Conservation (phyloP, 2,888 invertebrate genomes). For the Apodemia duryi region DNA sequence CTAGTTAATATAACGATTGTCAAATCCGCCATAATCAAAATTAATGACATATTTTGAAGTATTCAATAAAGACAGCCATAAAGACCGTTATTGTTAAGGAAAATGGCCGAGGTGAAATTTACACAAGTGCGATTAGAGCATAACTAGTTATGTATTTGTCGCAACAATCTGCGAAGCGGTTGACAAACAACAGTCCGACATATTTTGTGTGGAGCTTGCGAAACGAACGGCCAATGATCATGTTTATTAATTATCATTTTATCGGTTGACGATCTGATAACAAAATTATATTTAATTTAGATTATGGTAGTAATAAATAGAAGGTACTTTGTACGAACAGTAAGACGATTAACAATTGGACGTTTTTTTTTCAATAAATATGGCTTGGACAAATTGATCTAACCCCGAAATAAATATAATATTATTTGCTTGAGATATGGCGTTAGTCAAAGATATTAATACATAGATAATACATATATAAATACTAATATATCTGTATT, state of each 20-base stretch:
- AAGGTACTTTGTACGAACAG: too few species aligned
- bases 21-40: not conserved
- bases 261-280: not conserved
- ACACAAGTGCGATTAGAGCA: not conserved
- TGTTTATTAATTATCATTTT: conserved; percentile 5
- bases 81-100: not conserved
- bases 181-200: conserved; percentile 3
- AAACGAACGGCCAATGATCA: not conserved
- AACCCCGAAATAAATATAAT: too few species aligned
- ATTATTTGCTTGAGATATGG: too few species aligned
- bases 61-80: not conserved
- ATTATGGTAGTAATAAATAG: not conserved
- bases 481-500: too few species aligned
- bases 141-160: conserved; percentile 1
- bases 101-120: not conserved
- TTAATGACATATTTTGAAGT: not conserved
- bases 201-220: conserved; percentile 1
- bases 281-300: not conserved
- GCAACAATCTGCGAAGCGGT: not conserved
- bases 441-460: too few species aligned
- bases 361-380: too few species aligned
- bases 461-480: too few species aligned
- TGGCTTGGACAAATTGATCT: too few species aligned
- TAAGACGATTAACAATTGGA: too few species aligned
- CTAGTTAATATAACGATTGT: too few species aligned